Evolutionary conservation across 1,140 invertebrate species (phyloP).

Genomic region (Caerostris extrusa): DNA sequence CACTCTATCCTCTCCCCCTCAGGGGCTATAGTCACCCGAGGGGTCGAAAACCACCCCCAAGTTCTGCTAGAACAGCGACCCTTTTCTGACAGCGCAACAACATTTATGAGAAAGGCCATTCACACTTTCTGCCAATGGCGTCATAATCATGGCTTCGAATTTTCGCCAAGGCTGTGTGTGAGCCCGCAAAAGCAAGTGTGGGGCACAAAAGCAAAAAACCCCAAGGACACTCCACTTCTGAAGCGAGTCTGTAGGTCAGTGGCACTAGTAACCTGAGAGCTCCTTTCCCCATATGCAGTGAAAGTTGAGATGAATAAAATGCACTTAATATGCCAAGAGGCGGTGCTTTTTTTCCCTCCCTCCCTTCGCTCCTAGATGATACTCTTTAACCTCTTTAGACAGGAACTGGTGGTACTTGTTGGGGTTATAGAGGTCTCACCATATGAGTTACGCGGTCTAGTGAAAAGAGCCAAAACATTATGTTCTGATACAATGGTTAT

Average conservation of each 20-base stretch:
- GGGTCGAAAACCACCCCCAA: not conserved
- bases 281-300: not conserved
- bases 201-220: not conserved
- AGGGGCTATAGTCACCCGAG: not conserved
- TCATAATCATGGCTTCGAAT: conserved; percentile 40
- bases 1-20: not conserved
- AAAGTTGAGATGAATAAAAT: conserved; percentile 27
- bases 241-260: conserved; percentile 43
- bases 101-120: conserved; percentile 29
- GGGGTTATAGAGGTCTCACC: not conserved
- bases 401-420: not conserved
- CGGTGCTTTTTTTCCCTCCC: not conserved
- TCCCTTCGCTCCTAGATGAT: not conserved
- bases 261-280: conserved; percentile 36
- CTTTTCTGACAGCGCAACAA: conserved; percentile 1
- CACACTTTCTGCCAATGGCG: conserved; percentile 14
- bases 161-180: conserved; percentile 7
- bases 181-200: conserved; percentile 6
- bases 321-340: not conserved
- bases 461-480: too few relatives aligned
- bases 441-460: not conserved
- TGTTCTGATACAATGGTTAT: too few relatives aligned
- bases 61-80: not conserved
- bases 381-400: conserved; percentile 19
- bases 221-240: not conserved